Evolutionary conservation across 2,797 vertebrate genomes (phyloP).

Genomic region (Cossypha niveicapilla): DNA sequence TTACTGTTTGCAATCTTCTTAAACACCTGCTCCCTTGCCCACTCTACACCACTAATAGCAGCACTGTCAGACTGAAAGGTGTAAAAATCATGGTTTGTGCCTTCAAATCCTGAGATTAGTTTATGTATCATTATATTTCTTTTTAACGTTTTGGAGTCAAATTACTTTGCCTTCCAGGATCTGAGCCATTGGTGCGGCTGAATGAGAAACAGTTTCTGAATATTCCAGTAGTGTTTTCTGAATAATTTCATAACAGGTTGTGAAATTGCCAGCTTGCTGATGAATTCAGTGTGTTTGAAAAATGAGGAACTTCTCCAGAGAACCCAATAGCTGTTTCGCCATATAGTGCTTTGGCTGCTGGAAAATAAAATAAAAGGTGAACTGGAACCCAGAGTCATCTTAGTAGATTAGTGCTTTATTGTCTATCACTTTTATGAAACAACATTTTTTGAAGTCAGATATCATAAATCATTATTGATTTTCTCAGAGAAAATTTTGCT

Average conservation of each 20-base stretch:
- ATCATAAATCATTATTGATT: slow-evolving; percentile 52
- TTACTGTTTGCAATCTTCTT: not conserved
- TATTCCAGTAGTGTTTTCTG: slow-evolving; percentile 5
- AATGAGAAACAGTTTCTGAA: slow-evolving; percentile 17
- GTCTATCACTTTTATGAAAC: slow-evolving; percentile 42
- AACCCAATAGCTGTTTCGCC: not conserved
- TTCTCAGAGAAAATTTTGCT: slow-evolving; percentile 30
- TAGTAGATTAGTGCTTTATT: slow-evolving; percentile 26
- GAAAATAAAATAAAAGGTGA: slow-evolving; percentile 15
- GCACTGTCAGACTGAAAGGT: not conserved
- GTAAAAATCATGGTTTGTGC: not conserved
- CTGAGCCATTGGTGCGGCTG: not conserved
- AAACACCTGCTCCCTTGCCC: not conserved
- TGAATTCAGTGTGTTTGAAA: not conserved
- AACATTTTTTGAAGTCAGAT: slow-evolving; percentile 39
- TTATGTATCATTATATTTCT: not conserved
- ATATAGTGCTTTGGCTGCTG: not conserved
- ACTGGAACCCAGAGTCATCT: not conserved
- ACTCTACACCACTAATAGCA: not conserved
- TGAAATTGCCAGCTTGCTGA: not conserved
- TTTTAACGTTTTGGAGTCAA: slow-evolving; percentile 9
- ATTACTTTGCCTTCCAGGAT: not conserved
- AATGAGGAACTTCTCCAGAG: not conserved
- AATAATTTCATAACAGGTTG: not conserved
- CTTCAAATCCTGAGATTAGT: not conserved